phyloP scores from a whole-genome alignment of 2,113 vertebrate species.

The Silurus glanis region DNA sequence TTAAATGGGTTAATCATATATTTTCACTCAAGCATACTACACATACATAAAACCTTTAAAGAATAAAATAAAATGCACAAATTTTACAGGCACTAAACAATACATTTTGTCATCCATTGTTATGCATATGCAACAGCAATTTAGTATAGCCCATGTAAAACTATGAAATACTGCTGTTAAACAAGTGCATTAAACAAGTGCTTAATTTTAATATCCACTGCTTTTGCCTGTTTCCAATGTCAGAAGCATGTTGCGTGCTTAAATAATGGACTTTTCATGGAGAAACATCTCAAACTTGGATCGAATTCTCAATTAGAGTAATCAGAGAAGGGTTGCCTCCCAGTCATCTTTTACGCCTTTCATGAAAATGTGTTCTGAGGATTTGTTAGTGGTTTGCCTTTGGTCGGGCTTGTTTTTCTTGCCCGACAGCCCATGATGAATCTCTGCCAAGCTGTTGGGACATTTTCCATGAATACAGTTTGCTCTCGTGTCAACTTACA shows the following conservation, averaged over 20 bases:
- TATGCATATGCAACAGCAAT: neutral
- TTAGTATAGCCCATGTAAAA: neutral
- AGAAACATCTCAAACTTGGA: neutral
- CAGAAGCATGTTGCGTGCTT: neutral
- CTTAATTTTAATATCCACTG: neutral
- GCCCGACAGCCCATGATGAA: slow-evolving; percentile 10
- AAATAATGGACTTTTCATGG: neutral
- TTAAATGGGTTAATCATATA: neutral
- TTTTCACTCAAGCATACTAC: neutral
- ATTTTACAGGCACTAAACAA: neutral
- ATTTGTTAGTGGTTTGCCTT: slow-evolving; percentile 3
- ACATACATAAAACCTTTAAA: neutral
- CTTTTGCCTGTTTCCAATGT: neutral
- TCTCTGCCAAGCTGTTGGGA: slow-evolving; percentile 12
- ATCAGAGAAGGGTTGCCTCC: neutral
- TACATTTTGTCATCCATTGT: neutral
- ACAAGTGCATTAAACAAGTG: neutral
- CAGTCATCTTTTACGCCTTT: neutral
- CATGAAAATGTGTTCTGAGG: neutral
- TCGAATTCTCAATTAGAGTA: neutral
- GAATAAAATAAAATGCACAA: neutral
- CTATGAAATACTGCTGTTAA: neutral
- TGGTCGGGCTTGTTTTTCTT: neutral
- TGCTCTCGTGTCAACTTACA: slow-evolving; percentile 42
- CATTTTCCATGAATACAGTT: slow-evolving; percentile 20